These are phyloP conservation scores for Theocolax elegans DNA, from an alignment of 1,140 invertebrate genomes.

Conservation along the genomic window DNA sequence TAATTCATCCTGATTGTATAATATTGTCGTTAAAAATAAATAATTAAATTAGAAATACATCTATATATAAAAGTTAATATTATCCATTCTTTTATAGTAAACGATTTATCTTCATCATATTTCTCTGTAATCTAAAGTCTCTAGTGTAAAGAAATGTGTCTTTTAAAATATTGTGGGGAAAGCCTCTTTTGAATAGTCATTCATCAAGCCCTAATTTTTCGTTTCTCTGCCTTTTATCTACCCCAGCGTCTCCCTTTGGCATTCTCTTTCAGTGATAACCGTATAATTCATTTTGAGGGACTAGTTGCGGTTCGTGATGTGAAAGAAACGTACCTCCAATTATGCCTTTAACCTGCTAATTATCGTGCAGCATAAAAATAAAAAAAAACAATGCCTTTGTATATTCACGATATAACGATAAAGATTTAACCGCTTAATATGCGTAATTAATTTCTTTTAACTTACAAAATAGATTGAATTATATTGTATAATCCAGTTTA, in stretches of 20 bases:
- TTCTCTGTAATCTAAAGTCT: not conserved
- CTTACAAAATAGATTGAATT: too few species aligned
- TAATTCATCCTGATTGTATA: too few species aligned
- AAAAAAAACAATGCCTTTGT: not conserved
- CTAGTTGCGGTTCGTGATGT: not conserved
- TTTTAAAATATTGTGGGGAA: not conserved
- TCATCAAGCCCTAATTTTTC: constrained; percentile 1
- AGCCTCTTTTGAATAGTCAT: constrained; percentile 13
- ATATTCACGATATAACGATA: not conserved
- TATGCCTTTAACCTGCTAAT: not conserved
- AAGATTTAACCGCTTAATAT: not conserved
- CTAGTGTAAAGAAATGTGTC: not conserved
- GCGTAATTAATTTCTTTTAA: too few species aligned
- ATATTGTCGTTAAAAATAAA: too few species aligned
- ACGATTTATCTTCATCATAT: not conserved
- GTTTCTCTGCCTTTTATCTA: not conserved
- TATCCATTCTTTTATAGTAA: not conserved
- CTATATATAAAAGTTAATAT: too few species aligned
- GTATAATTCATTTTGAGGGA: not conserved
- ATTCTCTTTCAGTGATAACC: not conserved
- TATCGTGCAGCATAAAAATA: not conserved
- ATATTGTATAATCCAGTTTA: too few species aligned
- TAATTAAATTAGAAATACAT: too few species aligned
- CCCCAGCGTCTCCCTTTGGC: not conserved
- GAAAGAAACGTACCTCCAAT: not conserved